Base-by-base conservation (phyloP, 2,113 vertebrate genomes). In the Elaphurus davidianus region DNA sequence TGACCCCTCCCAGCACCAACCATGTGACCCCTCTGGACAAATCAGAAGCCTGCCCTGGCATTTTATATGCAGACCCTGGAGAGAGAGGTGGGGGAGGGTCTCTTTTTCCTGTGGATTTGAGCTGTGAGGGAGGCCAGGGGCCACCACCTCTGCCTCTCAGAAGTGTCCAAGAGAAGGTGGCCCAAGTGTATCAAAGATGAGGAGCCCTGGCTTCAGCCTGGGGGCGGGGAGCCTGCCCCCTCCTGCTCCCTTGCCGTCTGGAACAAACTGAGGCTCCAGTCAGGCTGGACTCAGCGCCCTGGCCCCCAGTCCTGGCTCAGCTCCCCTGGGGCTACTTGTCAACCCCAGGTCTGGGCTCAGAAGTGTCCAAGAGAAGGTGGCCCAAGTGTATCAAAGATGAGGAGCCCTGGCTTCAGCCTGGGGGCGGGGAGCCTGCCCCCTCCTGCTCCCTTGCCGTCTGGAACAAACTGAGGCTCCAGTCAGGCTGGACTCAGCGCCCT, bases 181-280 rank as follows among this genome's bases (percentile, higher is more conserved):
- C 45, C 43, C 0, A 4, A 14, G 27, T 5, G 13, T 1, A 1
- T 8, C 54, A 0, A 3, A 21, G 33, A 15, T 1, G 5, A 6
- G 7, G 25, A 16, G 50, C 60, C 52, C 92, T 28, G 45, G 30
- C 7, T 60, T 21, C 55, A 6, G 7, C 5, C 52, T 2, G 1
- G 3, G n/a, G 36, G 9, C 10, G 5, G 1, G 5, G 59, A 33
- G 1, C 2, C 27, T 12, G 52, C 43, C 54, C 27, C 50, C 2
- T 67, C 45, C 62, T 25, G 5, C 45, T 2, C 17, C 40, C 23
- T 23, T 5, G 17, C 5, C 14, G 13, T 25, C 23, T 0, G 2
- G 28, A 33, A 3, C 3, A 3, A n/a, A 13, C 27, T 12, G 36
- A 17, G 52, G 43, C 12, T 13, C 33, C 36, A 36, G 33, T 12